A percentile compares a stretch with the other conserved stretches of the same genome.
phyloP scores from a whole-genome alignment of 1,140 invertebrate species.

The Dendroctonus ponderosae region DNA sequence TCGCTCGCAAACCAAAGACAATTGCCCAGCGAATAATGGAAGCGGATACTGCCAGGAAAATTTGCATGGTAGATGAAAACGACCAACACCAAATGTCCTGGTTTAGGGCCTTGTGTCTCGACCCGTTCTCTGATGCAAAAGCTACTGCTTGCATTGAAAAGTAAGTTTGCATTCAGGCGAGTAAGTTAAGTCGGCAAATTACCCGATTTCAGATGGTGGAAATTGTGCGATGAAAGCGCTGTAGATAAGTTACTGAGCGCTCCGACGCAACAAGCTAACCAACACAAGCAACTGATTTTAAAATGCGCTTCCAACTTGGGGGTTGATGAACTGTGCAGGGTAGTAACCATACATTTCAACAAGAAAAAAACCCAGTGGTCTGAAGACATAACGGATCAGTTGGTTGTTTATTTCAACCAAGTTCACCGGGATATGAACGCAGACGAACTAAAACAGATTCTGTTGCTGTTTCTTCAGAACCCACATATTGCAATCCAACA shows the following conservation, averaged over 20 bases:
- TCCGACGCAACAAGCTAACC: slow-evolving; percentile 19
- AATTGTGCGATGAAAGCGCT: slow-evolving; percentile 42
- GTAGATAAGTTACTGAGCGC: slow-evolving; percentile 37
- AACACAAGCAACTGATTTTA: slow-evolving; percentile 38
- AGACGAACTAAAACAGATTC: slow-evolving; percentile 37
- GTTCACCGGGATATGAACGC: slow-evolving; percentile 33
- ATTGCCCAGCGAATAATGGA: slow-evolving; percentile 41
- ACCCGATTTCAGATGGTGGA: slow-evolving; percentile 32
- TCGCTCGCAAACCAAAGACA: slow-evolving; percentile 46
- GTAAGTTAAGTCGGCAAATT: neutral
- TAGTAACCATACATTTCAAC: slow-evolving; percentile 39
- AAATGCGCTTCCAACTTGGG: slow-evolving; percentile 43
- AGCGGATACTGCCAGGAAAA: slow-evolving; percentile 40
- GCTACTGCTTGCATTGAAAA: slow-evolving; percentile 40
- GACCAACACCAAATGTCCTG: slow-evolving; percentile 45
- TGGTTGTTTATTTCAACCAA: slow-evolving; percentile 41
- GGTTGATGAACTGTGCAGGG: slow-evolving; percentile 32
- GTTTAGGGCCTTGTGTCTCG: slow-evolving; percentile 42
- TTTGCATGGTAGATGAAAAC: slow-evolving; percentile 39
- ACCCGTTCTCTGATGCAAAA: slow-evolving; percentile 40
- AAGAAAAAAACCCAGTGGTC: slow-evolving; percentile 37
- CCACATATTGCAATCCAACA: slow-evolving; percentile 33
- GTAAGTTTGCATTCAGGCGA: slow-evolving; percentile 1
- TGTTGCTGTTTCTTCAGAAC: slow-evolving; percentile 44
- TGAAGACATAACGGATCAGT: slow-evolving; percentile 25